These are phyloP conservation scores for Kobus ellipsiprymnus DNA, from an alignment of 2,113 vertebrate genomes.

Conservation along the genomic window DNA sequence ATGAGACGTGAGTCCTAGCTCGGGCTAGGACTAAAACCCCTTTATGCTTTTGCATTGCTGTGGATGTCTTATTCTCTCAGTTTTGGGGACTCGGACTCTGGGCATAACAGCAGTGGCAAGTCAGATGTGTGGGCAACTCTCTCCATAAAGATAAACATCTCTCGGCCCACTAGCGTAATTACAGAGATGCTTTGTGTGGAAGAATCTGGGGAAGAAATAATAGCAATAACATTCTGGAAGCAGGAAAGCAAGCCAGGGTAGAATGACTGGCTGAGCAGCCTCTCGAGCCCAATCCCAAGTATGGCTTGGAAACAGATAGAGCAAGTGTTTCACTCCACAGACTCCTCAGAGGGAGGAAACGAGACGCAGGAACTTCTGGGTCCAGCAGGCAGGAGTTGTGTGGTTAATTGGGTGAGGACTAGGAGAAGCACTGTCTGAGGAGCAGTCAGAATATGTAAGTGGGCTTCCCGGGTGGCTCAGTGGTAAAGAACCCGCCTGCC, in stretches of 20 bases:
- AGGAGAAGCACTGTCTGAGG: not conserved
- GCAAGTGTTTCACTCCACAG: not conserved
- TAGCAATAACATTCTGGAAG: not conserved
- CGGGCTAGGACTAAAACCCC: no score
- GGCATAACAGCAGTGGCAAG: not conserved
- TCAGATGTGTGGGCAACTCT: not conserved
- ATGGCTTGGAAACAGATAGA: not conserved
- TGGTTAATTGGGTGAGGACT: not conserved
- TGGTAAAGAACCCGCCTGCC: not conserved
- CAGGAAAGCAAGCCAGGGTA: not conserved
- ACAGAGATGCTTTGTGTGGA: not conserved
- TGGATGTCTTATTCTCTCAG: no score
- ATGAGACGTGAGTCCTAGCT: no score
- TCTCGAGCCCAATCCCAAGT: not conserved
- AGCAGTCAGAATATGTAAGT: not conserved
- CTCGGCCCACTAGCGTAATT: not conserved
- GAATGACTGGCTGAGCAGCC: not conserved
- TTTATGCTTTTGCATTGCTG: no score
- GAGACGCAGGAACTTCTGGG: not conserved
- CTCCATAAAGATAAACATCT: not conserved
- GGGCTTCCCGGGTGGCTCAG: not conserved
- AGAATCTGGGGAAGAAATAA: not conserved
- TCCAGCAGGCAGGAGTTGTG: rapidly evolving
- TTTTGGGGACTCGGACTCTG: no score
- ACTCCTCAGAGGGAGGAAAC: not conserved